Evolutionary conservation across 2,113 vertebrate genomes (phyloP), one percentile per base, ranked within the genome.

Genomic region (Larimichthys crocea): DNA sequence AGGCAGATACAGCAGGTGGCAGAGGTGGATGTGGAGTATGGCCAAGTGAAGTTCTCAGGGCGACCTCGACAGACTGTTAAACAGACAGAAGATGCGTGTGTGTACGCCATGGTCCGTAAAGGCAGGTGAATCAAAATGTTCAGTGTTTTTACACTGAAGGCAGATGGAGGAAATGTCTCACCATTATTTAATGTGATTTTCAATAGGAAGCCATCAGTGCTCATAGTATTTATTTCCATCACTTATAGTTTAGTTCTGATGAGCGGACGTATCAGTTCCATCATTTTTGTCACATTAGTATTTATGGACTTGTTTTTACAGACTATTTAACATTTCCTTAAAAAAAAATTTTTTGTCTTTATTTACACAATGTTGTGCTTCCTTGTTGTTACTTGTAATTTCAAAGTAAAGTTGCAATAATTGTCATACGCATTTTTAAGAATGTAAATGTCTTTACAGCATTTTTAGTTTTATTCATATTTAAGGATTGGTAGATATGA

Each of bases 1-100:
- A 53, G 10, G 60, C 59, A 16, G 59, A 0, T 4, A 59, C 63
- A 48, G 64, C 59, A 17, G 9, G 69, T 14, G 10, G 15, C 1
- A 1, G 63, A 80, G 10, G 14, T 7, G 10, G 75, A 85, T 57
- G 74, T 94, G 80, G 89, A 90, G 63, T 94, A 94, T 5, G 88
- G 84, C 7, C 72, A 93, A 40, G 72, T 94, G 59, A 88, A 57
- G 48, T 79, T 91, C 61, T 71, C 77, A 22, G 2, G 61, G 35
- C 82, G 22, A 22, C 44, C 78, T 29, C 64, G 2, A 17, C 52
- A 8, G 26, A 16, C 26, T 11, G 29, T 1, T 14, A 15, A 56
- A 5, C 20, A 19, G 2, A 4, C 17, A 9, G 19, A 14, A 20
- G 82, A 88, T 10, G 80, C 82, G 0, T 82, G 76, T 74, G 42